Conservation (phyloP, 2,797 vertebrate species). For the Mycteria americana region DNA sequence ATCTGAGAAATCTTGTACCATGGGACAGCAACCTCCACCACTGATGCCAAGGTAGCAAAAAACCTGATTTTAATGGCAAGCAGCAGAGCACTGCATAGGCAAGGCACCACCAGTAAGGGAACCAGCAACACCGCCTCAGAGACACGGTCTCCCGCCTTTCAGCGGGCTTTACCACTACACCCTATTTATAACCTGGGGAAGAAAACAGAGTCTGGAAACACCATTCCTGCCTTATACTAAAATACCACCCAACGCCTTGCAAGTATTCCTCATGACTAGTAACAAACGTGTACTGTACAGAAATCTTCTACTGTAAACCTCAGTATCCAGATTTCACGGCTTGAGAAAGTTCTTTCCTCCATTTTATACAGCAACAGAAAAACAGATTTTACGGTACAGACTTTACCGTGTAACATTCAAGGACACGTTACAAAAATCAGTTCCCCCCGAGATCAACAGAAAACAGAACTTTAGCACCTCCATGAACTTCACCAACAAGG, state of each 20-base stretch:
- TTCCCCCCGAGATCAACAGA: neutral
- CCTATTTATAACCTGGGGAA: neutral
- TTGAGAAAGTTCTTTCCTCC: neutral
- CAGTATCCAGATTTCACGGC: neutral
- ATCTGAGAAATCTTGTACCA: neutral
- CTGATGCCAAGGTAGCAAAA: neutral
- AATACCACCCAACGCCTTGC: neutral
- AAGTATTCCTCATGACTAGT: neutral
- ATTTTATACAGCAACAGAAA: neutral
- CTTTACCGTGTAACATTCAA: neutral
- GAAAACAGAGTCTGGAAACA: neutral
- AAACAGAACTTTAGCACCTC: slow-evolving; percentile 1
- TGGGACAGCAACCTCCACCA: neutral
- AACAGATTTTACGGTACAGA: neutral
- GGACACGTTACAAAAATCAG: neutral
- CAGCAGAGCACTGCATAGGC: neutral
- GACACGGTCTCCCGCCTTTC: neutral
- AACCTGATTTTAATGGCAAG: neutral
- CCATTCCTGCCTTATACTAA: neutral
- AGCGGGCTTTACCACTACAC: neutral
- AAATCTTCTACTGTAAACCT: neutral
- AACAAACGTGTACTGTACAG: neutral
- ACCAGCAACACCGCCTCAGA: rapidly evolving
- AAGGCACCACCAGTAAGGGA: neutral
- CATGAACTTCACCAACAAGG: neutral